Conservation (phyloP, 2,888 invertebrate genomes). For the Empis stercorea region DNA sequence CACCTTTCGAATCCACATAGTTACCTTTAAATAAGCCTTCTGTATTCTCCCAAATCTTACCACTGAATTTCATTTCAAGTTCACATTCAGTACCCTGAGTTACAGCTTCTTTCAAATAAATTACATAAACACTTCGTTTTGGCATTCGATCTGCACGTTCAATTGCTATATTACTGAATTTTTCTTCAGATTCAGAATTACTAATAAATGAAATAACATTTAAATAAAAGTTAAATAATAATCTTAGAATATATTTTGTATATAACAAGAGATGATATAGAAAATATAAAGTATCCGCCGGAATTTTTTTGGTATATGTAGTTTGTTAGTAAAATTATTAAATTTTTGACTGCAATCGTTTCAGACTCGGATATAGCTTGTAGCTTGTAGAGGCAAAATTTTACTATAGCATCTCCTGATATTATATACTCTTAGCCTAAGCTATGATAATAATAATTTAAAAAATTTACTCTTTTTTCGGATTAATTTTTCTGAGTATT, state of each 20-base stretch:
- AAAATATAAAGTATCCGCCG: too few species aligned
- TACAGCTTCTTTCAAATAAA: constrained; percentile 46
- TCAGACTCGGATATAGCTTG: too few species aligned
- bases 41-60: constrained; percentile 47
- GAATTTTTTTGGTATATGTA: too few species aligned
- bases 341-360: too few species aligned
- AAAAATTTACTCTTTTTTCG: constrained; percentile 15
- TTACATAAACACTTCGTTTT: constrained; percentile 47
- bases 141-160: constrained; percentile 40
- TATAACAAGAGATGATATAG: too few species aligned
- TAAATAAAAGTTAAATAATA: constrained; percentile 10
- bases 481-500: constrained; percentile 28
- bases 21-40: constrained; percentile 58
- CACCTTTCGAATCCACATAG: constrained; percentile 39
- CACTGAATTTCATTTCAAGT: constrained; percentile 51
- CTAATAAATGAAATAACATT: constrained; percentile 14
- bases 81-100: constrained; percentile 45
- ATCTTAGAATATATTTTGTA: too few species aligned
- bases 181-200: constrained; percentile 9
- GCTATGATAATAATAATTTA: too few species aligned
- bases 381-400: too few species aligned
- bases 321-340: too few species aligned
- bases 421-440: too few species aligned
- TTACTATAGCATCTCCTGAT: too few species aligned
- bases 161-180: constrained; percentile 18